Evolutionary conservation across 2,888 invertebrate genomes (phyloP).

Genomic region (Hypsopygia costalis): DNA sequence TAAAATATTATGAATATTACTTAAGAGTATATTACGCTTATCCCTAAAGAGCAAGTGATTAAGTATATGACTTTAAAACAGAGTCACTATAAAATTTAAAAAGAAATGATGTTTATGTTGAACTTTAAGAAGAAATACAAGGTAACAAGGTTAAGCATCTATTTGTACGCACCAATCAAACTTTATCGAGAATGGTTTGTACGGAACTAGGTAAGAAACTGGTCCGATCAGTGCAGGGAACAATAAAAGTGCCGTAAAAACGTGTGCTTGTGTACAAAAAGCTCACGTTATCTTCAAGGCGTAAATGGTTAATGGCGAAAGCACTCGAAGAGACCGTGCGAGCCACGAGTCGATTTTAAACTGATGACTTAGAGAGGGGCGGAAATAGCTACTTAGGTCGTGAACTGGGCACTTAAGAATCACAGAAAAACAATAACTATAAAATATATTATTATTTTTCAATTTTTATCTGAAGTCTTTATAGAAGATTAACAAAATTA

Average conservation of each 20-base stretch:
- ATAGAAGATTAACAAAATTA: too few species aligned
- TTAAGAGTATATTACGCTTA: too few species aligned
- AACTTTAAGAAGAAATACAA: background rate
- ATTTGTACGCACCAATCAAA: conserved; percentile 33
- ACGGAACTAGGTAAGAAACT: conserved; percentile 47
- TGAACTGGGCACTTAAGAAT: conserved; percentile 54
- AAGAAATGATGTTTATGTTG: background rate
- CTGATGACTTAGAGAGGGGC: conserved; percentile 67
- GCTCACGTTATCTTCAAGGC: conserved; percentile 64
- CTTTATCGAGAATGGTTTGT: conserved; percentile 47
- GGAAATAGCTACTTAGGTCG: conserved; percentile 65
- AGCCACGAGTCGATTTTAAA: conserved; percentile 54
- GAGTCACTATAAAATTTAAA: background rate
- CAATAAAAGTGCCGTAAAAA: conserved; percentile 71
- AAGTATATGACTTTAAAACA: too few species aligned
- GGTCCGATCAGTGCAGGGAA: conserved; percentile 55
- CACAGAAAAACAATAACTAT: conserved; percentile 16
- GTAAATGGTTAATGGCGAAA: conserved; percentile 67
- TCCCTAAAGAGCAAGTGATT: too few species aligned
- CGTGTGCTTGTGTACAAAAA: conserved; percentile 62
- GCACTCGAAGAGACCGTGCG: background rate
- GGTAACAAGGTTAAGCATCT: conserved; percentile 3
- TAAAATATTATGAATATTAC: too few species aligned
- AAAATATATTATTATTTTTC: too few species aligned
- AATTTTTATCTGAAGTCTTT: too few species aligned